Evolutionary conservation across 2,113 vertebrate genomes (phyloP), one percentile per base, ranked within the genome.

Genomic region (Alexandromys fortis): DNA sequence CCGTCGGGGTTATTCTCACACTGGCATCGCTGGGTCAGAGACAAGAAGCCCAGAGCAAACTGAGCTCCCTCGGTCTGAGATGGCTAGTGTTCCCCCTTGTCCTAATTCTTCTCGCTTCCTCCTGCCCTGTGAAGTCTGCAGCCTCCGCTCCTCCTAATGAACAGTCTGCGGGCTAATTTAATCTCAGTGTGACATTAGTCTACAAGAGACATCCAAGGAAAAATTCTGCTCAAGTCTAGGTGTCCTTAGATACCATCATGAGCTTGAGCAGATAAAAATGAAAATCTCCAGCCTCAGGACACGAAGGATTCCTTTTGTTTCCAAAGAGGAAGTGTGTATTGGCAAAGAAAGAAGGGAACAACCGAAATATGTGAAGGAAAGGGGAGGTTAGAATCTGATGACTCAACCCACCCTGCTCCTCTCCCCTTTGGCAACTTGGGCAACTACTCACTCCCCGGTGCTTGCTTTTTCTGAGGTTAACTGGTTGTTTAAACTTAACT

Each of bases 401-500:
- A 14, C 52, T 2, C 13, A 4, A 33, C 2, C 63, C 11, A 1
- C 19, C 6, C 28, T 1, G 2, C 19, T 61, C 38, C 4, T 68
- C 22, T 81, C 21, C 28, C 79, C 47, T n/a, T 35, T 19, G 82
- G 12, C 33, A 49, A n/a, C 55, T 77, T 45, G 5, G 65, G 47
- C 33, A 86, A 14, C 16, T 30, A 22, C 67, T 52, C 88, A 63
- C 52, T 49, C 3, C 3, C 45, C 21, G 3, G 45, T 1, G 42
- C 14, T 61, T 73, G 55, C 2, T 16, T 19, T 88, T 19, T 70
- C 49, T 78, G 63, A 45, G 28, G 61, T 35, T 65, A 42, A 65
- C 89, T 95, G 70, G 79, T 95, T 91, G 38, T 63, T 91, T 93
- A 52, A 73, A 94, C 81, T 19, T 17, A 49, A 93, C 42, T 93